Base-by-base conservation (phyloP, 2,888 invertebrate species). In the Drosophila neotestacea region DNA sequence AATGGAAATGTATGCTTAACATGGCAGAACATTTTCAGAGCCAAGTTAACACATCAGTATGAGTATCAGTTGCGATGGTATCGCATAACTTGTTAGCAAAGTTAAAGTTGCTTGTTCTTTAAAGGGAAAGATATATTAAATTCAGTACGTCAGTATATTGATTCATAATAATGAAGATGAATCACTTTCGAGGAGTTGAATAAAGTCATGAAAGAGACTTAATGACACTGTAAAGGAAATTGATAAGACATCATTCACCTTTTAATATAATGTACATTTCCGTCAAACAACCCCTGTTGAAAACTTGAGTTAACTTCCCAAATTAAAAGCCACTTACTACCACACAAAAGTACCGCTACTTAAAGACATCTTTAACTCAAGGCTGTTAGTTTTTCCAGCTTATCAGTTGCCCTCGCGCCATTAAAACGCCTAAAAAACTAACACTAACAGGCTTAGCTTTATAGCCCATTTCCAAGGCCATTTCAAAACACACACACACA, bases 391-490 rank as follows among this genome's bases (percentile, higher is more conserved):
- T 60, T 38, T 13, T 1, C 22, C 32, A 3, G 32, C 54, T 77
- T 69, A 76, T 76, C 76, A 65, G 55, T 48, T 64, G 48, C 41
- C 70, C 50, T 47, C 38, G 47, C 30, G 64, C 56, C 69, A 58
- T 64, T 52, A 58, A 70, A 30, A 46, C 56, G 50, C 38, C 58
- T 46, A 52, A 54, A 27, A 13, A 70, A 72, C 67, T 46, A 68
- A 70, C 50, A 39, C 70, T 66, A 69, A 64, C 54, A 65, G 54
- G 56, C 67, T 67, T 75, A 50, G 56, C 67, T 67, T 75, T 75
- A 75, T 55, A 22, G 50, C 58, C 59, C 47, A 41, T 39, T 75
- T 70, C 60, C 76, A 76, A 76, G 77, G 77, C 64, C 73, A 62
- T 36, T 36, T 41, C 10, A 27, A 41, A 42, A 42, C 73, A 42